Conservation (phyloP, 1,140 invertebrate genomes). For the Ooceraea biroi region DNA sequence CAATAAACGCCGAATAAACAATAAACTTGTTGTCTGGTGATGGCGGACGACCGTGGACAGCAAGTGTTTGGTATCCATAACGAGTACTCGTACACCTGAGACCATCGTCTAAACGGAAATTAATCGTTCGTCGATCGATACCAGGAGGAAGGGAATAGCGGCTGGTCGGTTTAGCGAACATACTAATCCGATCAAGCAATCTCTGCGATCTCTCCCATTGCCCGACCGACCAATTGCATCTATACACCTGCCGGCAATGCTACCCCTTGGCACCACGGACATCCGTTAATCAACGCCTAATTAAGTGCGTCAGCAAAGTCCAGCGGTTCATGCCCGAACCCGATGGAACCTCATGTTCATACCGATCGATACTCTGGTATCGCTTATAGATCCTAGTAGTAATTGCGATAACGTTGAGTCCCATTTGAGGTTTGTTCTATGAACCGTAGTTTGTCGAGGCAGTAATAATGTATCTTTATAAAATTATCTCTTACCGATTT, state of each 20-base stretch:
- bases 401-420: background rate
- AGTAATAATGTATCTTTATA: background rate
- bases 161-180: constrained; percentile 65
- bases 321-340: constrained; percentile 58
- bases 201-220: constrained; percentile 69
- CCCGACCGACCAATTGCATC: constrained; percentile 64
- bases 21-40: constrained; percentile 26
- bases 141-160: constrained; percentile 52
- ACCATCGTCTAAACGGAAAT: constrained; percentile 74
- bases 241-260: constrained; percentile 65
- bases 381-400: constrained; percentile 7
- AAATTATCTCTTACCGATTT: too few relatives aligned
- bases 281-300: constrained; percentile 78
- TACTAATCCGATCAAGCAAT: constrained; percentile 76
- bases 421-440: background rate
- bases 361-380: constrained; percentile 28
- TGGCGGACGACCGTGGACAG: constrained; percentile 10
- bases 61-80: constrained; percentile 60
- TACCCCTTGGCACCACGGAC: constrained; percentile 66
- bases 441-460: background rate
- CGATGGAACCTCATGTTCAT: constrained; percentile 24
- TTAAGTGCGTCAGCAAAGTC: constrained; percentile 78
- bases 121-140: constrained; percentile 74
- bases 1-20: constrained; percentile 7
- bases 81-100: constrained; percentile 60